Conservation (phyloP, 2,113 vertebrate species). For the Barbus barbus region DNA sequence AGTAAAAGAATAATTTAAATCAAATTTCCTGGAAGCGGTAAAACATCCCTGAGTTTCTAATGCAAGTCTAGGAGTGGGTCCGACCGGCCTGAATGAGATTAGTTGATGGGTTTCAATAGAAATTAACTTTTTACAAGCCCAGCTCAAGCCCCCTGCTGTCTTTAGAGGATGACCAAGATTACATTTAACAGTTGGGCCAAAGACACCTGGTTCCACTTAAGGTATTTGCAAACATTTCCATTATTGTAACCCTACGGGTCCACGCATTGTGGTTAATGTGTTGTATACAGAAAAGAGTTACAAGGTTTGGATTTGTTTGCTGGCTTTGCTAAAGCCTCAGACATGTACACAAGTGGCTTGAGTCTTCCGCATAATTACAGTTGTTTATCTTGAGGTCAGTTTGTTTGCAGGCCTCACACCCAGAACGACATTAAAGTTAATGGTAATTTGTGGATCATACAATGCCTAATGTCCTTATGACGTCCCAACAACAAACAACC, state of each 20-base stretch:
- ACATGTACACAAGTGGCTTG: conserved; percentile 19
- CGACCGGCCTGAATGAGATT: conserved; percentile 47
- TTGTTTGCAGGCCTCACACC: conserved; percentile 15
- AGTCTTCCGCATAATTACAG: not conserved
- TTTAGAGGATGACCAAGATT: conserved; percentile 53
- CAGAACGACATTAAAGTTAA: conserved; percentile 18
- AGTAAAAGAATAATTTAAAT: too few relatives aligned
- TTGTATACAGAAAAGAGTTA: conserved; percentile 27
- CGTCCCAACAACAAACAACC: not conserved
- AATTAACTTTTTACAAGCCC: conserved; percentile 64
- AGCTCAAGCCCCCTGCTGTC: conserved; percentile 53
- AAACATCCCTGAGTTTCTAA: conserved; percentile 31
- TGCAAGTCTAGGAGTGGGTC: conserved; percentile 57
- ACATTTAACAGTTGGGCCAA: conserved; percentile 43
- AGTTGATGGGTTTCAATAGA: conserved; percentile 59
- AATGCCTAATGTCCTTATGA: conserved; percentile 3
- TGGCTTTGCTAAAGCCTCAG: conserved; percentile 23
- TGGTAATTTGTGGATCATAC: not conserved
- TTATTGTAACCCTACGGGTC: not conserved
- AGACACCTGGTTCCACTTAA: conserved; percentile 44
- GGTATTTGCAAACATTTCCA: conserved; percentile 30
- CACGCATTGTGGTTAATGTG: not conserved
- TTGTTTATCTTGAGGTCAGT: conserved; percentile 25
- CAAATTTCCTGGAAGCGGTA: conserved; percentile 61
- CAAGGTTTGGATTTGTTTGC: conserved; percentile 18